Base-by-base conservation (phyloP, 2,797 vertebrate species). In the Anableps anableps region DNA sequence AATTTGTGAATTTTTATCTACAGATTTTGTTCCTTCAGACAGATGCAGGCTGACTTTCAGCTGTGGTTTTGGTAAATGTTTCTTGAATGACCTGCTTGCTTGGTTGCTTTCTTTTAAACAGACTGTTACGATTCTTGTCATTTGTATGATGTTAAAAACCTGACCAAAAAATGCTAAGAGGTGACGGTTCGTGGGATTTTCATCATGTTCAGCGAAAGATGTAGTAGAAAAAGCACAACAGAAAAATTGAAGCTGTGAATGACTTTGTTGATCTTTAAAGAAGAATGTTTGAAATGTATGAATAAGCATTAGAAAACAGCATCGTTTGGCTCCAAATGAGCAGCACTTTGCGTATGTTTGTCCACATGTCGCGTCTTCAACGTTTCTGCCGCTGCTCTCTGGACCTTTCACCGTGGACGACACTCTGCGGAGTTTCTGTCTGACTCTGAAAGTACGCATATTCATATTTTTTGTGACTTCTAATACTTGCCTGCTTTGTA, bases 401-500 rank as follows among this genome's bases (percentile, higher is more conserved):
- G 55, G 55, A 58, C 7, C 26, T 8, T 23, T 53, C 23, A 51
- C 53, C 53, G 21, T 9, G 9, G 62, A 26, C 21, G 9, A 34
- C 29, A 31, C 29, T 14, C 58, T 62, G 3, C 64, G n/a, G 36
- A 41, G 41, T 17, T 71, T 71, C 26, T 71, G 5, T 16, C 26
- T 16, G 41, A 17, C 68, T 68, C 66, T 71, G 38, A 43, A 70
- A 43, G n/a, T 41, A 9, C 31, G 89, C 86, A 88, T 91, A 87
- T 83, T 86, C 43, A 45, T 90, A 68, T 86, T 88, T 88, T 89
- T 82, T 72, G 82, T 85, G 76, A 77, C 74, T 90, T 53, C 55
- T 77, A 71, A 86, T 60, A 83, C 78, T 88, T 88, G 82, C 85
- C 85, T 88, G 90, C 90, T 85, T 93, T 92, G 70, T 93, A 90